Evolutionary conservation across 30 jellyfish, hydroid and myxozoan species (phyloP), one percentile per base, ranked within the genome.

Genomic region (Chironex yamaguchii): DNA sequence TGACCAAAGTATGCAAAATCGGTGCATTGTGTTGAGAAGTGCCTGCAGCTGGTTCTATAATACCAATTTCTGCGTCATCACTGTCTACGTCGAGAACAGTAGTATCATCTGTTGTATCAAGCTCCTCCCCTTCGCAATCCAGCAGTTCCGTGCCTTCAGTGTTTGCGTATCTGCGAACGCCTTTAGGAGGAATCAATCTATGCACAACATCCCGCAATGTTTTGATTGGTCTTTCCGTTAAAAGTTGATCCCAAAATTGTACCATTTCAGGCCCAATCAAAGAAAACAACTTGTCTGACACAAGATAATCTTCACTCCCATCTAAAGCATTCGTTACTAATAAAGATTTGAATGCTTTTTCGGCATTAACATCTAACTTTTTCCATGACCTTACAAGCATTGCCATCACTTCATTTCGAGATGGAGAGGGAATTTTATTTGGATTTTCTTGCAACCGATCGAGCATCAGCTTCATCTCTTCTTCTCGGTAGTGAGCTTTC

Each of bases 231-330:
- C 76, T 6, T 31, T 31, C 34, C 81, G 27, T 67, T 3, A 24
- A 0, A 25, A 24, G 29, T 31, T 67, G 29, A 13, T 27, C 67
- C 65, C 67, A 24, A 23, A 27, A 67, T 17, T 36, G 27, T 67
- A 28, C 21, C 81, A 67, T 67, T 25, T 36, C 4, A 21, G 17
- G 29, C 6, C 81, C 81, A 21, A 4, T 0, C 29, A 67, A 65
- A n/a, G n/a, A n/a, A n/a, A n/a, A 67, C 67, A n/a, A 65, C 17
- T 58, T 64, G 75, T n/a, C n/a, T 20, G 23, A 9, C 36, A 79
- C 91, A 31, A 62, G 84, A 79, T 64, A 84, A 71, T 71, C 94
- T 50, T 70, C 84, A 50, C 84, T 68, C 53, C 94, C 94, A 70
- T 52, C 91, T 89, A 34, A 66, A 29, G 36, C 14, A 4, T 69